Base-by-base conservation (phyloP, 2,797 vertebrate genomes). In the Heliangelus exortis region DNA sequence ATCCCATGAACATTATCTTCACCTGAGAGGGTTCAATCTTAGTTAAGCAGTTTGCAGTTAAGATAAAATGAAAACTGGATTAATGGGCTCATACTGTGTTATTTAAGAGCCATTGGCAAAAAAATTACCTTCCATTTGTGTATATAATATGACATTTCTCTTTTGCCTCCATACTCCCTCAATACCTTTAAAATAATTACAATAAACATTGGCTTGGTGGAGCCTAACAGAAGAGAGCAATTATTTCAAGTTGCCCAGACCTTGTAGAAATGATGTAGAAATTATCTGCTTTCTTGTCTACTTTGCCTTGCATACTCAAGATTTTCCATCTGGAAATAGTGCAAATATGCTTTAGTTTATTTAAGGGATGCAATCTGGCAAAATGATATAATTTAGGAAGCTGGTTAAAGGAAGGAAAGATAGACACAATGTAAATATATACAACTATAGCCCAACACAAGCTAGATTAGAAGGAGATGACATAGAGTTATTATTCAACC, bases 11-110 rank as follows among this genome's bases (percentile, higher is more conserved):
- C 41, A 53, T 92, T 75, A 63, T 54, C 67, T 65, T 83, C 51
- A 83, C 65, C 55, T 85, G 65, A 83, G 59, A 88, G 39, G 61
- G 73, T 76, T 92, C 72, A 76, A 82, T 79, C 69, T 88, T 72
- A 58, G 55, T 76, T 77, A 76, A 83, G 81, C 74, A 80, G 43
- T 80, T 62, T 80, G 61, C 66, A 84, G 65, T 90, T 80, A 89
- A 77, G n/a, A 54, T 36, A 66, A 92, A 86, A 84, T 55, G 41
- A 90, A 73, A 77, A 77, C 19, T 58, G 61, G 23, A 78, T 86
- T 93, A 67, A 86, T 67, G 54, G 71, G 34, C 59, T 83, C 92
- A 34, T 72, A 67, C 34, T 25, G 7, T 43, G 47, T 48, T 93
- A 67, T 83, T 73, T 74, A 79, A 87, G 72, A 89, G 48, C 33